Evolutionary conservation across 2,113 vertebrate genomes (phyloP).

Genomic region (Monarcha castaneiventris): DNA sequence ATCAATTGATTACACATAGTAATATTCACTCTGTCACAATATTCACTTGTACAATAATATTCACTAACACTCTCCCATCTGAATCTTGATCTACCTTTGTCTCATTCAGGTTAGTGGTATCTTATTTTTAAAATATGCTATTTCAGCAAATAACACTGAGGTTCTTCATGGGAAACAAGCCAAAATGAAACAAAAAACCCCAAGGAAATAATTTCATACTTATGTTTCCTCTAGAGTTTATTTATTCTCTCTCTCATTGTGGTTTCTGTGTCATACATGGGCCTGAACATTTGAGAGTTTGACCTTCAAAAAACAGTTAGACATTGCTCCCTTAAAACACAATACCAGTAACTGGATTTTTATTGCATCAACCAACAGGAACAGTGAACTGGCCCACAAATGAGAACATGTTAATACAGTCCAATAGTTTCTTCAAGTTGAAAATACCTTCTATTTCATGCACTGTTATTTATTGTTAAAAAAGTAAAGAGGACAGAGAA

Average conservation of each 20-base stretch:
- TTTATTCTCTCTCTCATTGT: neutral
- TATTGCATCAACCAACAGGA: neutral
- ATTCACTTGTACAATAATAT: neutral
- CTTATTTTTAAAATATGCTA: neutral
- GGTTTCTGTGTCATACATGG: neutral
- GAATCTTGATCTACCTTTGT: neutral
- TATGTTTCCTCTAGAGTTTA: neutral
- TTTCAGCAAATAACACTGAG: neutral
- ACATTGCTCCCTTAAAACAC: neutral
- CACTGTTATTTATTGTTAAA: neutral
- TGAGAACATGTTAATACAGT: neutral
- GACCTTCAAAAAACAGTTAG: neutral
- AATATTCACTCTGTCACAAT: neutral
- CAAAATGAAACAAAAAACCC: neutral
- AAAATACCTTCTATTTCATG: neutral
- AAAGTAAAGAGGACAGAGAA: neutral
- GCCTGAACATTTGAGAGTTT: neutral
- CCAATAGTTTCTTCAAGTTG: neutral
- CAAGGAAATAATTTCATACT: neutral
- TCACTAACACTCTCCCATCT: neutral
- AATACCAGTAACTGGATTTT: neutral
- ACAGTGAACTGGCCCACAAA: neutral
- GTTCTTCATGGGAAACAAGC: neutral
- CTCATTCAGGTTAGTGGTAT: neutral
- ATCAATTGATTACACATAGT: neutral